These are phyloP conservation scores for Cristatella mucedo DNA, from an alignment of 2,888 invertebrate genomes.

Conservation along the genomic window DNA sequence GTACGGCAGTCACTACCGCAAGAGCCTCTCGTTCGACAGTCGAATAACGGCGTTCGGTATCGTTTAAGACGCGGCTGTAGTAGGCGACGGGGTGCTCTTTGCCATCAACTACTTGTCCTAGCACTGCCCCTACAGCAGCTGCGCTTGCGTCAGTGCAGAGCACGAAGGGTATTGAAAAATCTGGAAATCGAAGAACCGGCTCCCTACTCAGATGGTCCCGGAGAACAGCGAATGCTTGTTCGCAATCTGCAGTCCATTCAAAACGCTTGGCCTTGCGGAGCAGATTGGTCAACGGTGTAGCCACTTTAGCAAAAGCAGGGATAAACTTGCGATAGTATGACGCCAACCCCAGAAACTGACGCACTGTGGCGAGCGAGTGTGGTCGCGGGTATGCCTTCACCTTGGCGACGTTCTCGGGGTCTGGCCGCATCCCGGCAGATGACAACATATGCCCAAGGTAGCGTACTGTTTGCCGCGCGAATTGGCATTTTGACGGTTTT, in stretches of 20 bases:
- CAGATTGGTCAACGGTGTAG: conserved; percentile 14
- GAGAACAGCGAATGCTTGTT: conserved; percentile 12
- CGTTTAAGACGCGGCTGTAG: conserved; percentile 15
- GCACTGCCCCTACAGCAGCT: conserved; percentile 18
- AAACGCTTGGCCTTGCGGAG: conserved; percentile 15
- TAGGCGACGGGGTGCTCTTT: conserved; percentile 16
- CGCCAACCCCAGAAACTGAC: conserved; percentile 8
- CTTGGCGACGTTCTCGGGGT: conserved; percentile 8
- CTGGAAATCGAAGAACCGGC: conserved; percentile 15
- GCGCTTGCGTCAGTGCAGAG: conserved; percentile 18
- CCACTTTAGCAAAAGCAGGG: conserved; percentile 12
- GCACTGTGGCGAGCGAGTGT: neutral
- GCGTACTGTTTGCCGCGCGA: conserved; percentile 8
- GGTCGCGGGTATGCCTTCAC: conserved; percentile 10
- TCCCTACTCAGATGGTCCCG: conserved; percentile 9
- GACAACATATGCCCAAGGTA: conserved; percentile 10
- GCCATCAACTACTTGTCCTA: conserved; percentile 14
- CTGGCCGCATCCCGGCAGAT: neutral
- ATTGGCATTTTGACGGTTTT: conserved; percentile 11
- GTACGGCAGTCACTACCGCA: conserved; percentile 15
- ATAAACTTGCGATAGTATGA: conserved; percentile 11
- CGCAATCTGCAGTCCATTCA: conserved; percentile 12
- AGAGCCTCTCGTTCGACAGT: conserved; percentile 17
- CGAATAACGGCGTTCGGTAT: conserved; percentile 15
- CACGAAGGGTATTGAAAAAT: conserved; percentile 13